Percentiles rank a stretch among this genome's conserved stretches.
These are phyloP conservation scores for Apotomis turbidana DNA, from an alignment of 2,888 invertebrate genomes.

Conservation along the genomic window DNA sequence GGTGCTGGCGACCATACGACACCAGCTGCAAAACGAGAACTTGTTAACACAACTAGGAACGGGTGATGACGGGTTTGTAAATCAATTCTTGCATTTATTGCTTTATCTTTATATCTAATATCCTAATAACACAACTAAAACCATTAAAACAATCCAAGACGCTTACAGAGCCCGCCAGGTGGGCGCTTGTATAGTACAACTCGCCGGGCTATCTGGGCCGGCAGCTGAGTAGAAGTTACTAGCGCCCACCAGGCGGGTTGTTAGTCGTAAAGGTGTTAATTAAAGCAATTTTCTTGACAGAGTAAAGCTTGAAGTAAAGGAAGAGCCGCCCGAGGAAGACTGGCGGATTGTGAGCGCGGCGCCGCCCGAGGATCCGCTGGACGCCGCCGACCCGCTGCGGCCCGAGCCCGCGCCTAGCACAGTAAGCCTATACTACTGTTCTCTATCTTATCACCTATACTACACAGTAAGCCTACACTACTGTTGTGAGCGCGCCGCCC, in stretches of 20 bases:
- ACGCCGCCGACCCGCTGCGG: background rate
- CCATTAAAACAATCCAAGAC: no score
- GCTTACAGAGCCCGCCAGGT: no score
- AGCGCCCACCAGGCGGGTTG: no score
- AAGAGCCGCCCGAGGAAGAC: conserved; percentile 1
- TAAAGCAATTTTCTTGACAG: background rate
- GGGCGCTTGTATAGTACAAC: no score
- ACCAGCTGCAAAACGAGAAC: conserved; percentile 18
- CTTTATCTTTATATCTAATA: background rate
- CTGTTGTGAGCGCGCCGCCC: no score
- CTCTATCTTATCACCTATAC: no score
- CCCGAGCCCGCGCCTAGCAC: background rate
- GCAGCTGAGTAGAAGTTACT: no score
- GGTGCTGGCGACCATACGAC: conserved; percentile 14
- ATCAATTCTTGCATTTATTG: background rate
- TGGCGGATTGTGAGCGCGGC: background rate
- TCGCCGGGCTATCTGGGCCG: no score
- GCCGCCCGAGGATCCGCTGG: background rate
- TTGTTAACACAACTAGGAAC: background rate
- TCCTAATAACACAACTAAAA: no score
- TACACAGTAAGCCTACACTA: no score
- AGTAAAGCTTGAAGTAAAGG: conserved; percentile 12
- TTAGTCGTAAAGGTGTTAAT: background rate
- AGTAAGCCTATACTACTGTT: no score
- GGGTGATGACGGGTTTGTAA: conserved; percentile 2